Base-by-base conservation (phyloP, 2,113 vertebrate species). In the Pomatorhinus ruficollis region DNA sequence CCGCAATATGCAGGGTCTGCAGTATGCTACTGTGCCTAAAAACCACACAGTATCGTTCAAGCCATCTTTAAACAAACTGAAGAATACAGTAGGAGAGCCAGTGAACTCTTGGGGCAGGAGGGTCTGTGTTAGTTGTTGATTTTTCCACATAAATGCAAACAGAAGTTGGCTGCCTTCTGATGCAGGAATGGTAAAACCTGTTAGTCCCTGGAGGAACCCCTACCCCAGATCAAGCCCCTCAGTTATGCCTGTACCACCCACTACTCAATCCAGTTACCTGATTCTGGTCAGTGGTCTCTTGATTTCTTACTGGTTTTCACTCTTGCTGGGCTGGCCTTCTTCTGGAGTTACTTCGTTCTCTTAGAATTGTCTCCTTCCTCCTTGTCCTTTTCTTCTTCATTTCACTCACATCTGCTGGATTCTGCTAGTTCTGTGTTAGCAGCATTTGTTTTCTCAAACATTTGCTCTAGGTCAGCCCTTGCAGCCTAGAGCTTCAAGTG, bases 191-290 rank as follows among this genome's bases (percentile, higher is more conserved):
- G 20, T 39, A 56, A 74, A 74, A 35, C 42, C 17, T 11, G 5
- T 12, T 17, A 33, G 22, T 39, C 15, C 79, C 45, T 47, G 50
- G 40, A 31, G 8, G 10, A 15, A 31, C 1, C 12, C 11, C 14
- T n/a, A 8, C 12, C 11, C 8, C 47, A 72, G 42, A 11, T 12
- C 4, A 0, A 4, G 2, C 5, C 12, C 12, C 18, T 9, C 33
- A 21, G 0, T 77, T 42, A 40, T 2, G 45, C 24, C n/a, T 5
- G 1, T 20, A 15, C 31, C 53, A 68, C 6, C 12, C 44, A 30
- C 9, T 8, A 9, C 22, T n/a, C 6, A 2, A 30, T 40, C 15
- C 18, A 35, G 14, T 21, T 21, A 8, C 21, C 52, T 66, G 31
- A 22, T 44, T 66, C 59, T 69, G 15, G 12, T 44, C 21, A 1